Base-by-base conservation (phyloP, 2,888 invertebrate genomes). In the Xylota segnis region DNA sequence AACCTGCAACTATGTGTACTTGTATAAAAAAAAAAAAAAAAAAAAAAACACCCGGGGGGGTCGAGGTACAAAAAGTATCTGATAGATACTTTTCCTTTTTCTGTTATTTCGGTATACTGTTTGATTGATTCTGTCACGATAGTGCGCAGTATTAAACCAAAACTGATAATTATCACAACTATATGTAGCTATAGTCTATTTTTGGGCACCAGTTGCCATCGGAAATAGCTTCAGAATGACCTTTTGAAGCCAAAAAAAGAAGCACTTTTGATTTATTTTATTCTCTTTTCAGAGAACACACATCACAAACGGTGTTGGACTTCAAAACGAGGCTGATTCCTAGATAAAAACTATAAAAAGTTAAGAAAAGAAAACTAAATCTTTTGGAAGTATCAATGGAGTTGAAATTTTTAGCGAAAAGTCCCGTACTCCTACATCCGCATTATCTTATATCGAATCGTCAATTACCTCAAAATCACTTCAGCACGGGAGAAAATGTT, bases 401-500 rank as follows among this genome's bases (percentile, higher is more conserved):
- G 76, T 65, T 37, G 34, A 2, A 18, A 27, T 63, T n/a, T 32
- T 32, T 10, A 16, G 14, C 12, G 16, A 18, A 12, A 5, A 37
- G 3, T 9, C 9, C 18, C 12, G 29, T 14, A 72, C 59, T 61
- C 37, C 14, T 37, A 70, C 4, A n/a, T 29, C 23, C 52, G 7
- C 43, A 16, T 45, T 50, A 5, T 74, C 16, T 16, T 58, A 34
- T 56, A 50, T 27, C 4, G 16, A 23, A 65, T 29, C 58, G 29
- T 45, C 59, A 83, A 59, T 66, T 83, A 66, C 45, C 65, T 77
- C 58, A 65, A 66, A 54, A 52, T 23, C n/a, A 56, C 79, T 40
- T 83, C 61, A 74, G 88, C 82, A 63, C 87, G 77, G 83, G 87
- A 88, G 89, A 92, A 91, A 90, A 92, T 92, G 92, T 91, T 94